These are phyloP conservation scores for Plodia interpunctella DNA, from an alignment of 1,140 invertebrate genomes.

Conservation along the genomic window DNA sequence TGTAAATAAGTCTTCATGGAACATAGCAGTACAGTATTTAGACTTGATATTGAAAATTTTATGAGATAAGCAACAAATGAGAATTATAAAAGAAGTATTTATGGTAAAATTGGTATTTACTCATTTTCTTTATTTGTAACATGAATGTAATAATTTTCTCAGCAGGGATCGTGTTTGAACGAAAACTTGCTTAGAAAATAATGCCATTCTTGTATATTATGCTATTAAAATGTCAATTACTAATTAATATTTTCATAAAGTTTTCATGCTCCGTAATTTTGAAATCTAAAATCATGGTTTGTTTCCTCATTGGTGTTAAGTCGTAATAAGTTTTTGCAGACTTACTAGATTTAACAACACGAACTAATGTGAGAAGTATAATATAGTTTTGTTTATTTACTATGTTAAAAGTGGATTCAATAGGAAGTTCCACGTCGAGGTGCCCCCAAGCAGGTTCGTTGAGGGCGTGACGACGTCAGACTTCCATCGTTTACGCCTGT, in stretches of 20 bases:
- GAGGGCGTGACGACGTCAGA: slow-evolving; percentile 23
- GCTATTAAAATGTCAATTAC: slow-evolving; percentile 70
- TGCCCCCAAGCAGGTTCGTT: slow-evolving; percentile 20
- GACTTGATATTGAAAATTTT: slow-evolving; percentile 55
- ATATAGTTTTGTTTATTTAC: slow-evolving; percentile 63
- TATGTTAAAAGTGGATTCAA: slow-evolving; percentile 22
- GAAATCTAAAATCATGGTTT: slow-evolving; percentile 21
- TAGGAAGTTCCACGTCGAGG: slow-evolving; percentile 25
- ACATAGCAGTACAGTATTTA: slow-evolving; percentile 66
- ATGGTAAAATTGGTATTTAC: slow-evolving; percentile 54
- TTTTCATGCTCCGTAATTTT: slow-evolving; percentile 32
- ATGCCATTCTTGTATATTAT: slow-evolving; percentile 44
- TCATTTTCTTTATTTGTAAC: slow-evolving; percentile 42
- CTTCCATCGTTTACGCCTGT: slow-evolving; percentile 4
- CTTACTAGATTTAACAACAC: slow-evolving; percentile 36
- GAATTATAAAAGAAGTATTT: slow-evolving; percentile 61
- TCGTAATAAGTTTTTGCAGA: slow-evolving; percentile 39
- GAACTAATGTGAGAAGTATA: slow-evolving; percentile 68
- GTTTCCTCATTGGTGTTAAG: slow-evolving; percentile 26
- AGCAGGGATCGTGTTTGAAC: slow-evolving; percentile 16
- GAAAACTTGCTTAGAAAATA: slow-evolving; percentile 37
- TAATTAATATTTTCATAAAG: slow-evolving; percentile 53
- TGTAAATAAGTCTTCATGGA: slow-evolving; percentile 69
- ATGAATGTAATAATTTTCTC: slow-evolving; percentile 44
- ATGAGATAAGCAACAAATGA: slow-evolving; percentile 56